Evolutionary conservation across 1,140 invertebrate species (phyloP).

Genomic region (Zaprionus tsacasi): DNA sequence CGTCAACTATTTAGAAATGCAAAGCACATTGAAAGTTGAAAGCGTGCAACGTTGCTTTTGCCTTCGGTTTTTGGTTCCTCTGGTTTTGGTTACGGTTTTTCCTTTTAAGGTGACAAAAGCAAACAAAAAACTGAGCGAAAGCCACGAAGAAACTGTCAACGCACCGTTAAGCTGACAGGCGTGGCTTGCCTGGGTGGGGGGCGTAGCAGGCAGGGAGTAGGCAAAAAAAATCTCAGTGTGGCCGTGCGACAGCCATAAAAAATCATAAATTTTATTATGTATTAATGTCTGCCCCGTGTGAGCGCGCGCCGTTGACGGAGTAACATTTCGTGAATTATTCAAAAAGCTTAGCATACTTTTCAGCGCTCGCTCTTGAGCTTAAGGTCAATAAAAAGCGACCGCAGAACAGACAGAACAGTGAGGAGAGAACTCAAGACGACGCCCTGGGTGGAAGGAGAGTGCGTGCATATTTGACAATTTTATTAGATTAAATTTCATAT

Average conservation of each 20-base stretch:
- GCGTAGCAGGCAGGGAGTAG: neutral
- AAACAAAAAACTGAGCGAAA: slow-evolving; percentile 30
- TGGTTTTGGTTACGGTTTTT: slow-evolving; percentile 61
- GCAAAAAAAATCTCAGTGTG: slow-evolving; percentile 53
- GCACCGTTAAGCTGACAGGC: slow-evolving; percentile 66
- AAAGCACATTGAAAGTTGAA: slow-evolving; percentile 74
- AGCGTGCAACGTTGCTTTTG: slow-evolving; percentile 56
- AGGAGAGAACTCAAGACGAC: neutral
- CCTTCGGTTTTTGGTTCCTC: slow-evolving; percentile 20
- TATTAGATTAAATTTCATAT: slow-evolving; percentile 76
- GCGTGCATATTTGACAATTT: slow-evolving; percentile 68
- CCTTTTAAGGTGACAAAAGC: slow-evolving; percentile 62
- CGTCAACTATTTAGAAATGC: slow-evolving; percentile 73
- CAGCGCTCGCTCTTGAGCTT: slow-evolving; percentile 23
- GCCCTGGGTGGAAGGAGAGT: neutral
- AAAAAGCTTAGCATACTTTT: slow-evolving; percentile 48
- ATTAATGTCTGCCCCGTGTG: slow-evolving; percentile 37
- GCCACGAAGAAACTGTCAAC: slow-evolving; percentile 52
- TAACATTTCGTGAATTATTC: slow-evolving; percentile 54
- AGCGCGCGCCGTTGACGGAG: neutral
- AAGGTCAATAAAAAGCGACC: slow-evolving; percentile 49
- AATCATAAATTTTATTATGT: slow-evolving; percentile 73
- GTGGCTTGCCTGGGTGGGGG: slow-evolving; percentile 9
- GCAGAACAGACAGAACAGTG: neutral
- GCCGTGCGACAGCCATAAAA: slow-evolving; percentile 55